A percentile compares a stretch with the other conserved stretches of the same genome.
phyloP scores from a whole-genome alignment of 2,888 invertebrate species.

The Coremacera marginata region DNA sequence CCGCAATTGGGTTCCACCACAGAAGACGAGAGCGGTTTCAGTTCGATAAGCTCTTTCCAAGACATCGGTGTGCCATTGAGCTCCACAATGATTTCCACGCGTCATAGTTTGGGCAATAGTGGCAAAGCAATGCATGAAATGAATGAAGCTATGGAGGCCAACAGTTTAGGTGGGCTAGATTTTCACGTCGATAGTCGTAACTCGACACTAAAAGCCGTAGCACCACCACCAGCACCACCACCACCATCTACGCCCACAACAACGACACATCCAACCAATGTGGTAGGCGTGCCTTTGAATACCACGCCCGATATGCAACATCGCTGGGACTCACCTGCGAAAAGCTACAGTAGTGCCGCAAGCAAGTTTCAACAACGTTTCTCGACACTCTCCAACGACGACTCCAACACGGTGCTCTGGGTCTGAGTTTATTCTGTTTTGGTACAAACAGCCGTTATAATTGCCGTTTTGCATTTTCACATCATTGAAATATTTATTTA shows the following conservation, averaged over 20 bases:
- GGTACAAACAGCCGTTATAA: background rate
- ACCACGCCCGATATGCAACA: slow-evolving; percentile 49
- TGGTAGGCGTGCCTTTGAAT: slow-evolving; percentile 60
- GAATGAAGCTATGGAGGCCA: slow-evolving; percentile 24
- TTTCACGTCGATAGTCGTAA: slow-evolving; percentile 60
- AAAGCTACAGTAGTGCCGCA: slow-evolving; percentile 60
- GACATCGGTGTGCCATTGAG: slow-evolving; percentile 79
- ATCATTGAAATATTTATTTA: slow-evolving; percentile 1
- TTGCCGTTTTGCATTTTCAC: slow-evolving; percentile 25
- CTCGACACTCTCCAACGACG: slow-evolving; percentile 65
- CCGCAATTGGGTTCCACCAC: slow-evolving; percentile 61
- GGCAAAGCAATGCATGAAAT: background rate
- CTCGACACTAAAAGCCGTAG: slow-evolving; percentile 62
- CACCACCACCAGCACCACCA: slow-evolving; percentile 33
- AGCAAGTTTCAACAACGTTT: slow-evolving; percentile 62
- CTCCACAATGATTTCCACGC: slow-evolving; percentile 56
- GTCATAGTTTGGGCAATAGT: slow-evolving; percentile 18
- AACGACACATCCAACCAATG: slow-evolving; percentile 50
- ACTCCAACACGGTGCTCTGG: slow-evolving; percentile 65
- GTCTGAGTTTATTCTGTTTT: slow-evolving; percentile 52
- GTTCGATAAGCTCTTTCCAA: slow-evolving; percentile 87
- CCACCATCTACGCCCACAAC: background rate
- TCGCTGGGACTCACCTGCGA: slow-evolving; percentile 60
- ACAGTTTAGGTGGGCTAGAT: background rate
- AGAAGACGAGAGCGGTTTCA: slow-evolving; percentile 88